Evolutionary conservation across 2,888 invertebrate species (phyloP).

Genomic region (Mimumesa dahlbomi): DNA sequence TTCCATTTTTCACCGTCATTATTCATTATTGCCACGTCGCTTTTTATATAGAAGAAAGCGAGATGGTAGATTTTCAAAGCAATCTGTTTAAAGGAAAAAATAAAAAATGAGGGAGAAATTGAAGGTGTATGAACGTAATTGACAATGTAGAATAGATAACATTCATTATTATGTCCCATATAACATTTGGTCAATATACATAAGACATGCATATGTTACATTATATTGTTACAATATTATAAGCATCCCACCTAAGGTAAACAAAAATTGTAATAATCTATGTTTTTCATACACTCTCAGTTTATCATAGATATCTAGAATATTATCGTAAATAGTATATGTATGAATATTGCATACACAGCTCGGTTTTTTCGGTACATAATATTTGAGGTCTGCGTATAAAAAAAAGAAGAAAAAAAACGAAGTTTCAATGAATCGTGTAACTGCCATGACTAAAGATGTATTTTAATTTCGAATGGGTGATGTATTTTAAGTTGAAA

Average conservation of each 20-base stretch:
- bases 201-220: slow-evolving; percentile 58
- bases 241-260: slow-evolving; percentile 77
- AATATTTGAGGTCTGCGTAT: slow-evolving; percentile 62
- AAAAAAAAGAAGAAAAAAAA: too few species aligned
- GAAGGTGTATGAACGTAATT: slow-evolving; percentile 60
- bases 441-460: slow-evolving; percentile 75
- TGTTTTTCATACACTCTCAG: slow-evolving; percentile 77
- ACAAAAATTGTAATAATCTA: slow-evolving; percentile 76
- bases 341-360: slow-evolving; percentile 62
- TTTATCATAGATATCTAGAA: slow-evolving; percentile 73
- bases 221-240: slow-evolving; percentile 71
- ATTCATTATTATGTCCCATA: slow-evolving; percentile 70
- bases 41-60: slow-evolving; percentile 35
- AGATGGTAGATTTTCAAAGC: slow-evolving; percentile 71
- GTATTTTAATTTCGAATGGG: slow-evolving; percentile 69
- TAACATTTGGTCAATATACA: slow-evolving; percentile 60
- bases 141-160: slow-evolving; percentile 67
- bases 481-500: slow-evolving; percentile 70
- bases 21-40: slow-evolving; percentile 33
- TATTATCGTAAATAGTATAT: slow-evolving; percentile 58
- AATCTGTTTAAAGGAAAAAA: too few species aligned
- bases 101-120: slow-evolving; percentile 63
- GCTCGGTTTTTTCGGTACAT: too few species aligned
- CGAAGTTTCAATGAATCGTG: slow-evolving; percentile 68
- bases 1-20: slow-evolving; percentile 42